These are phyloP conservation scores for Anthonomus grandis DNA, from an alignment of 1,140 invertebrate genomes.

Conservation along the genomic window DNA sequence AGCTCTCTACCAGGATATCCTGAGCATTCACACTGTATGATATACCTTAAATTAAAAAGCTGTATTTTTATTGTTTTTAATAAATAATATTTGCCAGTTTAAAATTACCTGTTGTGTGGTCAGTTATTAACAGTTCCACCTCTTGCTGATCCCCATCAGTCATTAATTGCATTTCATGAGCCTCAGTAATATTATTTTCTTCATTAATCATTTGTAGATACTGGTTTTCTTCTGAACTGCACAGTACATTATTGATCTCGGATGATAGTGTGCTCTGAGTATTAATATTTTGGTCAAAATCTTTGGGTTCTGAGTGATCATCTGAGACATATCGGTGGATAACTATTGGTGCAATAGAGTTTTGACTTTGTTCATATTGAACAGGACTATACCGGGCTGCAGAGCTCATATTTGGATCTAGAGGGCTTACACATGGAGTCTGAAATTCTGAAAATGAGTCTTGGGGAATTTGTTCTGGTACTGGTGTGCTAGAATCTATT, in stretches of 20 bases:
- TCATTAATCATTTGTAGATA: slow-evolving; percentile 43
- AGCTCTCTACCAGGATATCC: slow-evolving; percentile 41
- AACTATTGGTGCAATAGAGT: slow-evolving; percentile 52
- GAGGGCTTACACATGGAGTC: slow-evolving; percentile 54
- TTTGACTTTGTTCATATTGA: slow-evolving; percentile 46
- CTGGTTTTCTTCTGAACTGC: slow-evolving; percentile 42
- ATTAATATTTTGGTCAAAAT: slow-evolving; percentile 22
- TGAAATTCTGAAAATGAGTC: slow-evolving; percentile 55
- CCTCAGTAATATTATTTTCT: slow-evolving; percentile 7
- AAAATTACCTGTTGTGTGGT: slow-evolving; percentile 42
- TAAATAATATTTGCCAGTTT: not conserved
- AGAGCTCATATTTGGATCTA: slow-evolving; percentile 60
- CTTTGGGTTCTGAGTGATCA: slow-evolving; percentile 14
- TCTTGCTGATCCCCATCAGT: slow-evolving; percentile 37
- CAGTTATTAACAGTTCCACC: slow-evolving; percentile 47
- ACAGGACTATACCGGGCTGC: slow-evolving; percentile 56
- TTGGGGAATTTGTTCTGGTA: slow-evolving; percentile 35
- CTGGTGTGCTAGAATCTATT: slow-evolving; percentile 33
- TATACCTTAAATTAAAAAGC: slow-evolving; percentile 28
- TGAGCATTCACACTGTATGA: slow-evolving; percentile 43
- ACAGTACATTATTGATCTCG: slow-evolving; percentile 28
- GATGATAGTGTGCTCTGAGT: slow-evolving; percentile 23
- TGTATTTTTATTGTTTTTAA: slow-evolving; percentile 6
- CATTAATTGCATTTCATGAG: slow-evolving; percentile 16
- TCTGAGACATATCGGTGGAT: slow-evolving; percentile 48